These are phyloP conservation scores for Patella vulgata DNA, from an alignment of 1,140 invertebrate genomes.

Conservation along the genomic window DNA sequence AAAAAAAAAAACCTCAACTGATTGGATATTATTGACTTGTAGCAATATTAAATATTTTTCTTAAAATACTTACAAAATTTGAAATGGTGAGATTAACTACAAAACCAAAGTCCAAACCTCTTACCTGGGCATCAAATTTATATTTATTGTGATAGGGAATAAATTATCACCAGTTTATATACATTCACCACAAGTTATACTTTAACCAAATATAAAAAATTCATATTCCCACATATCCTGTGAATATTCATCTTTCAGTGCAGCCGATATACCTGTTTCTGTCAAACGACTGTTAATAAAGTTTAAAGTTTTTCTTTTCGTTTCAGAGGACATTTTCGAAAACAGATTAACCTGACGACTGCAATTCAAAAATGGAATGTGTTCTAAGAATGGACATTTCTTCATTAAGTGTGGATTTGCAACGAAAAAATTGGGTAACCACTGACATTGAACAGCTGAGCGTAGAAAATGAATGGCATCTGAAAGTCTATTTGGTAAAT, in stretches of 20 bases:
- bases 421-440: constrained; percentile 51
- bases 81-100: too few relatives aligned
- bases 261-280: constrained; percentile 44
- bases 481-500: constrained; percentile 46
- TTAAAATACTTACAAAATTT: too few relatives aligned
- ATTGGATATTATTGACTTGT: too few relatives aligned
- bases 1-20: too few relatives aligned
- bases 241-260: constrained; percentile 55
- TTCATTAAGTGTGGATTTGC: constrained; percentile 50
- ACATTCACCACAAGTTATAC: not conserved
- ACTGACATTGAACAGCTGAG: constrained; percentile 36
- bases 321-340: constrained; percentile 31
- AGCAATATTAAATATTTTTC: too few relatives aligned
- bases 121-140: too few relatives aligned
- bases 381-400: constrained; percentile 43
- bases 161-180: too few relatives aligned
- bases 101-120: too few relatives aligned
- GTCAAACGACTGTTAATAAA: constrained; percentile 42
- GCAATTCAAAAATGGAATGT: constrained; percentile 30
- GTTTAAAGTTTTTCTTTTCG: constrained; percentile 36
- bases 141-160: too few relatives aligned
- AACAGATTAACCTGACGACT: constrained; percentile 50
- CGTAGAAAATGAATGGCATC: constrained; percentile 50
- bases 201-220: constrained; percentile 52
- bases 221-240: constrained; percentile 59